Conservation (phyloP, 2,797 vertebrate species). For the Tiaroga cobitis region DNA sequence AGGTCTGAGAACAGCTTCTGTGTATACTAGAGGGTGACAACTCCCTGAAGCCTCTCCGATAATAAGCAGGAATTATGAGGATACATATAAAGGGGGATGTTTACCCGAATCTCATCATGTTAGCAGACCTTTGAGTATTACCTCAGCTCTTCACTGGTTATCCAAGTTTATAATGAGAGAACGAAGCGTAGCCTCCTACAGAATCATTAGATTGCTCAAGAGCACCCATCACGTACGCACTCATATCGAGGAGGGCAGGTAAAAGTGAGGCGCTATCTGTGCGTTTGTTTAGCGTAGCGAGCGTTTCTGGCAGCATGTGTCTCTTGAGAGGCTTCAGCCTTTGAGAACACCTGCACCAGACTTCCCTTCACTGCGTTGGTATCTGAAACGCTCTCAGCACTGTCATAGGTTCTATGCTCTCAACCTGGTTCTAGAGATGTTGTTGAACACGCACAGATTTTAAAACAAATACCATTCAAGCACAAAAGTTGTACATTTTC, state of each 20-base stretch:
- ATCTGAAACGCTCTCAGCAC: slow-evolving; percentile 23
- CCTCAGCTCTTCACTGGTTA: slow-evolving; percentile 10
- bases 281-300: slow-evolving; percentile 8
- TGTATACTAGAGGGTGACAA: slow-evolving; percentile 22
- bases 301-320: slow-evolving; percentile 34
- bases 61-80: slow-evolving; percentile 44
- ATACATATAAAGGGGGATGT: slow-evolving; percentile 43
- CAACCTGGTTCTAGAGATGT: slow-evolving; percentile 57
- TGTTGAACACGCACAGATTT: slow-evolving; percentile 39
- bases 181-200: slow-evolving; percentile 19
- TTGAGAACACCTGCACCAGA: slow-evolving; percentile 43
- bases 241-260: not conserved
- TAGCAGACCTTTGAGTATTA: slow-evolving; percentile 41
- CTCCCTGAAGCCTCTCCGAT: slow-evolving; percentile 18
- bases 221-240: not conserved
- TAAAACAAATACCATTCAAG: slow-evolving; percentile 1
- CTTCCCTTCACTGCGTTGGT: slow-evolving; percentile 35
- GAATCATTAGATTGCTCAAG: slow-evolving; percentile 9
- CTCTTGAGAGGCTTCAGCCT: slow-evolving; percentile 37
- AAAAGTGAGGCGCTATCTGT: slow-evolving; percentile 12
- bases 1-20: slow-evolving; percentile 47
- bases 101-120: slow-evolving; percentile 40
- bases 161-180: slow-evolving; percentile 30
- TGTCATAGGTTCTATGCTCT: slow-evolving; percentile 32
- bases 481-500: not conserved